These are phyloP conservation scores for Xestoiulus laeticollis DNA, from an alignment of 2,888 invertebrate species.

Conservation along the genomic window DNA sequence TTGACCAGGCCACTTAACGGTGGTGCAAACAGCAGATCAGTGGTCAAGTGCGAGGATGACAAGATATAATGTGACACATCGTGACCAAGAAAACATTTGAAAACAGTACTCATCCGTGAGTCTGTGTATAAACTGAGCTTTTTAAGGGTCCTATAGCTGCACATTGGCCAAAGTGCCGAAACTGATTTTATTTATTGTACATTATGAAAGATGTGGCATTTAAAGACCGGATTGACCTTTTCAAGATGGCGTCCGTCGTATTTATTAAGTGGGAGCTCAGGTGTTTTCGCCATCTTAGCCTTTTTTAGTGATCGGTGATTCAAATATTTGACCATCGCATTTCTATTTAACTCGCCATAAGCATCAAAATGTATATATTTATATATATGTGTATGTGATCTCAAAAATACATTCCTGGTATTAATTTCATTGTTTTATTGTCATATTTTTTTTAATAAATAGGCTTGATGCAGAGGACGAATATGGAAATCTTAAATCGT, in stretches of 20 bases:
- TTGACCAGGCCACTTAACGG: neutral
- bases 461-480: neutral
- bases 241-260: neutral
- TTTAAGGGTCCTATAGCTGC: too few relatives aligned
- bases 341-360: conserved; percentile 16
- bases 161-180: too few relatives aligned
- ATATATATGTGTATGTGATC: neutral
- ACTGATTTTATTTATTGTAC: neutral
- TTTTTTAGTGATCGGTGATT: neutral
- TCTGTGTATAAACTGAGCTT: too few relatives aligned
- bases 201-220: neutral
- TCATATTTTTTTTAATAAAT: neutral
- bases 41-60: neutral
- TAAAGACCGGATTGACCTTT: neutral
- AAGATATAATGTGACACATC: neutral
- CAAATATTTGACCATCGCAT: neutral
- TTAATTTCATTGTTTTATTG: neutral
- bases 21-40: neutral
- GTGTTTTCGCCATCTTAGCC: neutral
- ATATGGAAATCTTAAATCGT: neutral
- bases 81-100: neutral
- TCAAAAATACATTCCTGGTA: conserved; percentile 24
- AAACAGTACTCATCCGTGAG: too few relatives aligned
- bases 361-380: neutral
- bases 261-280: neutral